Conservation (phyloP, 1,140 invertebrate species). For the Anoplophora glabripennis region DNA sequence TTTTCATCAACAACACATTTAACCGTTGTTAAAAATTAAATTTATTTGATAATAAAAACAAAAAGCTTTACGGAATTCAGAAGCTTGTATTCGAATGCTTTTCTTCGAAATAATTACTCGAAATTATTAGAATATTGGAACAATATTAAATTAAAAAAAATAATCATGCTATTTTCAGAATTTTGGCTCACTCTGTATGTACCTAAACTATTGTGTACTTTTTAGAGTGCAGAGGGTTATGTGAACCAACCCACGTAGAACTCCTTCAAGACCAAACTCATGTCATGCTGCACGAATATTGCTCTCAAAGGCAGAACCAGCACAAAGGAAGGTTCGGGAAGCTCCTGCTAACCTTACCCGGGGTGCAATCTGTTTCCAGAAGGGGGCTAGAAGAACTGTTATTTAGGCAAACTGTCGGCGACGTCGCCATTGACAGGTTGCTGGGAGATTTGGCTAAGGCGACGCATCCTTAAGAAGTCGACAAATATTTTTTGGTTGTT, state of each 20-base stretch:
- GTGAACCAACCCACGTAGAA: constrained; percentile 62
- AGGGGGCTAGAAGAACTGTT: constrained; percentile 63
- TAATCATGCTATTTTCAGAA: no score
- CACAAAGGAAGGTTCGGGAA: constrained; percentile 61
- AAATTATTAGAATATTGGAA: not conserved
- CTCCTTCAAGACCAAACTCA: constrained; percentile 76
- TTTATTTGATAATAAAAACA: no score
- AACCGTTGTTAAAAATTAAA: no score
- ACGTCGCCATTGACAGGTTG: constrained; percentile 66
- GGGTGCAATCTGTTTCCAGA: constrained; percentile 55
- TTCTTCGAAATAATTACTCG: not conserved
- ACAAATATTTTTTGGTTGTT: not conserved
- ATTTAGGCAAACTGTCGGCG: constrained; percentile 68
- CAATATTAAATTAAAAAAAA: no score
- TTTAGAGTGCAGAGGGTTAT: constrained; percentile 65
- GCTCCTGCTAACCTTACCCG: constrained; percentile 67
- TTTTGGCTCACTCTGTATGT: no score
- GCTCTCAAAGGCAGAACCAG: constrained; percentile 50
- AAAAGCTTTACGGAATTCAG: no score
- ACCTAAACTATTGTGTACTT: constrained; percentile 21
- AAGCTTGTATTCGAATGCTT: no score
- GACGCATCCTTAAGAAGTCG: not conserved
- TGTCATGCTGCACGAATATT: constrained; percentile 68
- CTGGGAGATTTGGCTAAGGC: constrained; percentile 60
- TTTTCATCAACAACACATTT: no score